These are phyloP conservation scores for Noctua fimbriata DNA, from an alignment of 2,888 invertebrate species.

Conservation along the genomic window DNA sequence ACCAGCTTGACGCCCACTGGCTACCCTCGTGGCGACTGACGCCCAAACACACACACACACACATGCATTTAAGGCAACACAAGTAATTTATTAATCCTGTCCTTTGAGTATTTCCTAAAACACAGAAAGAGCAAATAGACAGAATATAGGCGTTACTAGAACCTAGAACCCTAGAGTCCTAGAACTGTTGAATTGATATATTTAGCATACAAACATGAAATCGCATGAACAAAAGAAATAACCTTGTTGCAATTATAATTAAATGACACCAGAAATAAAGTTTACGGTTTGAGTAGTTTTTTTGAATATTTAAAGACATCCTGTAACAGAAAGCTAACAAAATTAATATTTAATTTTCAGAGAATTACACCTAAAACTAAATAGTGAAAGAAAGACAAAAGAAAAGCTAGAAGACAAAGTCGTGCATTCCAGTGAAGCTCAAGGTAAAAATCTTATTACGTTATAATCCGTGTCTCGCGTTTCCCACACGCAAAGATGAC, in stretches of 20 bases:
- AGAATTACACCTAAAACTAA: conserved; percentile 94
- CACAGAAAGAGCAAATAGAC: neutral
- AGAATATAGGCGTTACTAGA: too few relatives aligned
- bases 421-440: conserved; percentile 79
- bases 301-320: neutral
- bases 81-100: too few relatives aligned
- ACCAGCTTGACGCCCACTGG: too few relatives aligned
- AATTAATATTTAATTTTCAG: conserved; percentile 79
- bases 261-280: neutral
- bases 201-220: neutral
- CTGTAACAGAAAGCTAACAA: neutral
- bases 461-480: neutral
- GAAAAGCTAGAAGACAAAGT: conserved; percentile 93
- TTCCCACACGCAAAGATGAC: neutral
- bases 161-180: neutral
- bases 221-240: neutral
- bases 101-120: neutral
- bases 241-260: neutral
- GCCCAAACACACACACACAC: too few relatives aligned
- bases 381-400: conserved; percentile 93
- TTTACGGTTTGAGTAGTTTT: too few relatives aligned
- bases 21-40: too few relatives aligned
- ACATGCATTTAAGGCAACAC: too few relatives aligned
- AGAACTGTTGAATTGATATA: neutral
- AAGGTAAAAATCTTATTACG: conserved; percentile 73